Conservation (phyloP, 2,113 vertebrate species). For the Amblyornis subalaris region DNA sequence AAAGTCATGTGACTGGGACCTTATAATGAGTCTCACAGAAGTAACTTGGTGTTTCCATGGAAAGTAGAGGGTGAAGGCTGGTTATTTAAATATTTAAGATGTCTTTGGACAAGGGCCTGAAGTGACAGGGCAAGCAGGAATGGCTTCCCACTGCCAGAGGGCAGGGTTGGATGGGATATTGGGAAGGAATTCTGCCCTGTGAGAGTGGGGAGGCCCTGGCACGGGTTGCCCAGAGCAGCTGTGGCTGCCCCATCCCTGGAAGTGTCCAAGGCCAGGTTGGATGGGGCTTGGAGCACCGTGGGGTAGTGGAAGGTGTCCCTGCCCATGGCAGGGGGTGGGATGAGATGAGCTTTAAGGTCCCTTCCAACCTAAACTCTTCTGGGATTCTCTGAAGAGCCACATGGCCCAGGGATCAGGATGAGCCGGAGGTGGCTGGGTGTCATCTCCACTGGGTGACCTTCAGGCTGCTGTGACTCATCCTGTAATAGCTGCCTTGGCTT, state of each 20-base stretch:
- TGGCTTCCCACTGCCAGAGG: neutral
- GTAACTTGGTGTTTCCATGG: fast-evolving
- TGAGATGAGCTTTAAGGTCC: neutral
- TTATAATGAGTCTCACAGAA: neutral
- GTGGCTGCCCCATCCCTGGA: neutral
- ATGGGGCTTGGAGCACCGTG: fast-evolving
- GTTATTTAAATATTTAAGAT: neutral
- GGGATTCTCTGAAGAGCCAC: neutral
- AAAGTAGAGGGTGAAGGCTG: neutral
- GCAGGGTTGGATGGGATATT: neutral
- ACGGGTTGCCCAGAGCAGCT: neutral
- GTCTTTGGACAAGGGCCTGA: neutral
- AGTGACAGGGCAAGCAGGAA: neutral
- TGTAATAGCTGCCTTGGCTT: neutral
- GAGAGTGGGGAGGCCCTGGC: neutral
- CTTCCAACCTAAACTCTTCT: neutral
- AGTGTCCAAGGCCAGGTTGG: neutral
- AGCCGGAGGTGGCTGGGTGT: neutral
- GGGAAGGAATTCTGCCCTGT: neutral
- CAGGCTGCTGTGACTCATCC: neutral
- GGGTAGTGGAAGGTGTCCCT: neutral
- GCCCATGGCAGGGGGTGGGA: too few relatives aligned
- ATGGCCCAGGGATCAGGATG: fast-evolving
- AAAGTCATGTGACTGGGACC: neutral
- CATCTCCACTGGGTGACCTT: neutral